Conservation (phyloP, 2,113 vertebrate species). For the Chaetura pelagica region DNA sequence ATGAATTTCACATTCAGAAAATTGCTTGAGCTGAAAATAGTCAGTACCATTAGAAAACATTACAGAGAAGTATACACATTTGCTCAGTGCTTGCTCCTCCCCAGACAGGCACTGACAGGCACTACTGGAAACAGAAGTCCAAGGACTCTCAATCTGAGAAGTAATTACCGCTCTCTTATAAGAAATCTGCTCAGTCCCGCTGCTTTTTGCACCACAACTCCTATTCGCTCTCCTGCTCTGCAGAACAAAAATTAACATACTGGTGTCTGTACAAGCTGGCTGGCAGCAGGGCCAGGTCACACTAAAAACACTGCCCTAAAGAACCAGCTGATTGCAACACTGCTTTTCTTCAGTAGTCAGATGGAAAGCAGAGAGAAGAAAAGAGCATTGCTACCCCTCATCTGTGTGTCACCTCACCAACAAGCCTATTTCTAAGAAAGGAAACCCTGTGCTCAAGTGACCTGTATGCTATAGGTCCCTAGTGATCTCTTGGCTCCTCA, state of each 20-base stretch:
- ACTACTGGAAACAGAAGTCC: not conserved
- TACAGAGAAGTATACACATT: not conserved
- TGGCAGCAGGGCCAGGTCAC: not conserved
- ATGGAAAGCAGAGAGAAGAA: not conserved
- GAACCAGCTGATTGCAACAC: not conserved
- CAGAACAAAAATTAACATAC: not conserved
- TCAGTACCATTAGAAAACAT: not conserved
- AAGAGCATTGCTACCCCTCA: not conserved
- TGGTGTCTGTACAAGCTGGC: not conserved
- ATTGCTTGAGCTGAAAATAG: not conserved
- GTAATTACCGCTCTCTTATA: not conserved
- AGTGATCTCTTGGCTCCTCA: rapidly evolving
- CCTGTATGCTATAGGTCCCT: too few relatives aligned
- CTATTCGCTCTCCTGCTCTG: not conserved
- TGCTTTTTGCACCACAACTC: not conserved
- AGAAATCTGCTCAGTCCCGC: not conserved
- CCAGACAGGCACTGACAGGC: not conserved
- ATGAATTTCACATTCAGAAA: not conserved
- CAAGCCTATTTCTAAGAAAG: not conserved
- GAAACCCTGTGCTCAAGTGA: not conserved
- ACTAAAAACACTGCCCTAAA: not conserved
- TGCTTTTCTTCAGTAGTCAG: not conserved
- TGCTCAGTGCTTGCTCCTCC: not conserved
- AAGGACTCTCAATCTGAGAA: not conserved
- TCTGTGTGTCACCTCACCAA: not conserved